phyloP scores from a whole-genome alignment of 2,113 vertebrate genomes.

The Syrmaticus mikado region DNA sequence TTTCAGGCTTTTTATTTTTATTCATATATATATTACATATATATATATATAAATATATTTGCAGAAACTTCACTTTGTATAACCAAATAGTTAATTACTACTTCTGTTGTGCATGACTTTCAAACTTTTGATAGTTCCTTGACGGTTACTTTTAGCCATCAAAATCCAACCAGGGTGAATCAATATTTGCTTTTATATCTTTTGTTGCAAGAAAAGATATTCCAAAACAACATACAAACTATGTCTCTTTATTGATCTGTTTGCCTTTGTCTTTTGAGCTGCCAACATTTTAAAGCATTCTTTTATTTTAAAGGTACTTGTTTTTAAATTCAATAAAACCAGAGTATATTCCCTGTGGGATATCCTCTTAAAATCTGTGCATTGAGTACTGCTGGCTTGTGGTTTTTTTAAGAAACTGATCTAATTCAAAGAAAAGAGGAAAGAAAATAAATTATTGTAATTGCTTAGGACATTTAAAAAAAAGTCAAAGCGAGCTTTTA shows the following conservation, averaged over 20 bases:
- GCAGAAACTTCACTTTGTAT: not conserved
- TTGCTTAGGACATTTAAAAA: not conserved
- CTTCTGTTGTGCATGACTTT: not conserved
- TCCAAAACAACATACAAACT: not conserved
- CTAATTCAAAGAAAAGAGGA: not conserved
- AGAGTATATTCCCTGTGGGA: not conserved
- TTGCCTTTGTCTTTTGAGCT: constrained; percentile 25
- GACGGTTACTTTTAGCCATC: not conserved
- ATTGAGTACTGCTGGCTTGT: not conserved
- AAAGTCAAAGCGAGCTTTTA: not conserved
- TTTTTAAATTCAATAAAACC: constrained; percentile 27
- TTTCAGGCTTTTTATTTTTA: not conserved
- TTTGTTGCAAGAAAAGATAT: constrained; percentile 5
- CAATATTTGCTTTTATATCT: constrained; percentile 47
- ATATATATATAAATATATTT: not conserved
- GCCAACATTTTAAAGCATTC: not conserved
- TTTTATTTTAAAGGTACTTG: constrained; percentile 21
- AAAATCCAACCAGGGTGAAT: constrained; percentile 35
- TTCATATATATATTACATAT: not conserved
- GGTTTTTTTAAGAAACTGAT: constrained; percentile 2
- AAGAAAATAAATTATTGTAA: not conserved
- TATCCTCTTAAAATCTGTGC: not conserved
- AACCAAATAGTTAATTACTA: not conserved
- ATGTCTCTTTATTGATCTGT: constrained; percentile 34
- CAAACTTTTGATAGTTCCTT: constrained; percentile 17